Evolutionary conservation across 1,140 invertebrate genomes (phyloP).

Genomic region (Hyles vespertilio): DNA sequence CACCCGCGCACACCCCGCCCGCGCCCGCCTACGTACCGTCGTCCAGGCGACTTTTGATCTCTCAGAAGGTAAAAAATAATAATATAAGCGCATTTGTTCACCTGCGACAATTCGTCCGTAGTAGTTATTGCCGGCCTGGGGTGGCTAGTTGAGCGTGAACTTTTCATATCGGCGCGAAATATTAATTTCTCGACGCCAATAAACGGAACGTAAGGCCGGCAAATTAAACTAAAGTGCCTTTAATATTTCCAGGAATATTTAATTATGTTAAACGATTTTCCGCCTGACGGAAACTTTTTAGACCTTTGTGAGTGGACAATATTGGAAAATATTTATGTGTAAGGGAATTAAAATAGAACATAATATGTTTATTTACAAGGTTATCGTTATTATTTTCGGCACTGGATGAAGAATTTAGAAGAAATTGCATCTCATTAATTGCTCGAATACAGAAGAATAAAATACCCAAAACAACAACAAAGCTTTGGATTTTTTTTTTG

Average conservation of each 20-base stretch:
- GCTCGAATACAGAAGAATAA: too few relatives aligned
- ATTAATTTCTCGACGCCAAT: constrained; percentile 73
- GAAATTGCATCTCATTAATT: too few relatives aligned
- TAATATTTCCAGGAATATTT: constrained; percentile 65
- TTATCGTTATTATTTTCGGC: too few relatives aligned
- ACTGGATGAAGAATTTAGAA: too few relatives aligned
- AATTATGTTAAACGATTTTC: constrained; percentile 36
- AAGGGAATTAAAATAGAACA: too few relatives aligned
- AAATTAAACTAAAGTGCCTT: constrained; percentile 71
- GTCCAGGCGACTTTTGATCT: constrained; percentile 68
- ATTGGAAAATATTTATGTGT: too few relatives aligned
- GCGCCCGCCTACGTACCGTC: constrained; percentile 31
- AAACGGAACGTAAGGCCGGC: constrained; percentile 67
- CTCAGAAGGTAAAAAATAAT: constrained; percentile 57
- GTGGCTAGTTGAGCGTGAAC: constrained; percentile 72
- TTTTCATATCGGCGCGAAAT: constrained; percentile 73
- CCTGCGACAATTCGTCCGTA: constrained; percentile 65
- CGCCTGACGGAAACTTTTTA: neutral
- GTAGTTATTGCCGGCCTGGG: constrained; percentile 64
- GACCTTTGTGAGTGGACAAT: constrained; percentile 5
- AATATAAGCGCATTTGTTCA: constrained; percentile 72
- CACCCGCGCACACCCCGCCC: constrained; percentile 4
- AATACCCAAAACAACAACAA: too few relatives aligned
- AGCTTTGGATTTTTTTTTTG: too few relatives aligned
- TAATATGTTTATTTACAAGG: too few relatives aligned